Base-by-base conservation (phyloP, 2,797 vertebrate genomes). In the Presbytis comata region DNA sequence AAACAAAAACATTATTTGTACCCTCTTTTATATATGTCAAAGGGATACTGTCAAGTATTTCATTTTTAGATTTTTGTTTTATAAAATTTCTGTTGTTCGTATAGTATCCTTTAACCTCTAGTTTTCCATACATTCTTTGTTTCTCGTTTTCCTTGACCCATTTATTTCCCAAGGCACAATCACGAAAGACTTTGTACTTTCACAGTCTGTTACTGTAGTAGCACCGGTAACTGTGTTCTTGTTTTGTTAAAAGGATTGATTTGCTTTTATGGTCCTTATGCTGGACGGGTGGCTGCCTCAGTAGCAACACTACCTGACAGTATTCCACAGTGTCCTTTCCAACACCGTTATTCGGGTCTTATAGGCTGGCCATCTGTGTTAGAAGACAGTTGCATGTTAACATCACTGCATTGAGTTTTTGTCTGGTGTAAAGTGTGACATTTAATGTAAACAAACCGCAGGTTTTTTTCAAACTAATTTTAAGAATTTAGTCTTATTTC, bases 21-120 rank as follows among this genome's bases (percentile, higher is more conserved):
- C 28, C 59, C 97, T 96, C 97, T 98, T 97, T 98, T 96, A 97
- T 84, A 70, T 55, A 30, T 93, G 59, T 97, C 98, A 96, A 98
- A 97, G 81, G 92, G 55, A 98, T 96, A 81, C 55, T 97, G 82
- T 97, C 46, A 55, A 86, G 41, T 96, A 95, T 36, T 95, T 82
- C 92, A 96, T 93, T 93, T 97, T 78, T 96, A 59, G 46, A 22
- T 74, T 97, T 98, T 98, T 95, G 97, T 92, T 48, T 30, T 41
- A 74, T 89, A 55, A 82, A 97, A 85, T 97, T 97, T 95, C 80
- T 97, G 59, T 74, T 92, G 88, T 90, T 93, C 79, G 39, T 48
- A 39, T 84, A 14, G 30, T 39, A 10, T 97, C 93, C 89, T 97
- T 61, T 90, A 79, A 72, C 53, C 33, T 95, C n/a, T 26, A 13